Evolutionary conservation across 2,113 vertebrate species (phyloP), one percentile per base, ranked within the genome.

Genomic region (Camelus dromedarius): DNA sequence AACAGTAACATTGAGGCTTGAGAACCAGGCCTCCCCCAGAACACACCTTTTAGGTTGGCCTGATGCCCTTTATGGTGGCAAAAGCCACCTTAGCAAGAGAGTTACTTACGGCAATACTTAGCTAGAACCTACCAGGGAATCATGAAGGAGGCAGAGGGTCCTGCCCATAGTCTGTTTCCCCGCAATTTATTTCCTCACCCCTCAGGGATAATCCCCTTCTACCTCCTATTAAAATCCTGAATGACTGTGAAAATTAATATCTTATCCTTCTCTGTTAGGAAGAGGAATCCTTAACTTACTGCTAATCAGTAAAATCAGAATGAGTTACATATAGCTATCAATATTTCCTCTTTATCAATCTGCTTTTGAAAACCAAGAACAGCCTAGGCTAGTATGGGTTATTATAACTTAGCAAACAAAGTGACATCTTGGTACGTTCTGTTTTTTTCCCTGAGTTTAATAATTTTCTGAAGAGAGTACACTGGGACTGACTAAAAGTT

Each of bases 401-500:
- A 30, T 81, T 75, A 35, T 22, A 60, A 93, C 66, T 58, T 12
- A 67, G 62, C 38, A 89, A 92, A 91, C 35, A 54, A 28, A 86
- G 4, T 62, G 76, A 58, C n/a, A 18, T 64, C 12, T 85, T 72
- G 48, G 26, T 64, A 52, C 42, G 32, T 73, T 95, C 30, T 89
- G 30, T 48, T 24, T 50, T 50, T 89, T 52, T 46, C 2, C 12
- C n/a, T 77, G 14, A 73, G 54, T 60, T 81, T 93, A 28, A 32
- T 75, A 76, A 56, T 35, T 96, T 96, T 91, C 35, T 73, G 9
- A 91, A n/a, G 64, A 89, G 4, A 75, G 3, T 92, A 75, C 50
- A 83, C 16, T 87, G 6, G 38, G 38, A 93, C 84, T 66, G 81
- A 81, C 76, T 91, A 42, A 6, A 93, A 89, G n/a, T 83, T 67